Evolutionary conservation across 2,113 vertebrate species (phyloP), one percentile per base, ranked within the genome.

Genomic region (Hippolais icterina): DNA sequence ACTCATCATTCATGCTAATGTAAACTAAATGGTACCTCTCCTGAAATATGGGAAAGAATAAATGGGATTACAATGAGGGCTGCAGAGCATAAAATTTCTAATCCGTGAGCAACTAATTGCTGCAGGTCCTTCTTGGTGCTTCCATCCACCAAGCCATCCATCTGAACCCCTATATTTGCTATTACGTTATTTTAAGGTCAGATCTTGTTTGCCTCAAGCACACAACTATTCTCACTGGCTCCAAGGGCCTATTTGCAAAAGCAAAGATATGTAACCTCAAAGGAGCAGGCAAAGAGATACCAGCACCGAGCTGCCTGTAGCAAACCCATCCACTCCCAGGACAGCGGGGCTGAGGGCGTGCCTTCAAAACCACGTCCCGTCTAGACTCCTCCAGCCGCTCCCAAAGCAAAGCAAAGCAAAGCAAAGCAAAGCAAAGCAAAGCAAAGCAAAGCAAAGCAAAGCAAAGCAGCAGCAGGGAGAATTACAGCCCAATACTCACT

Each of bases 1-100:
- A 56, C 71, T 94, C 92, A 81, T 93, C 90, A 75, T 77, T 96
- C 94, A 92, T 52, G 60, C 75, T 94, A 89, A 93, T 76, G 75
- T 86, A 93, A 95, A 94, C 39, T 46, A 88, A 91, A 90, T 29
- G 75, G 75, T 66, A 86, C 50, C 71, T 96, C 91, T 96, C 72
- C 79, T 86, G 85, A 95, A 87, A 88, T 47, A 90, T 8, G 27
- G 22, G 79, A 83, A 82, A 81, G 64, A 93, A 86, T 35, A 96
- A 94, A 93, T 63, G 47, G 87, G 84, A 91, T 93, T 95, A 94
- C 93, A 93, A 35, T 46, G 64, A 92, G 68, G 28, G 64, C 64
- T 90, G 64, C 56, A 59, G 60, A 76, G 82, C 68, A 81, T 28
- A 65, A 72, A 63, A 86, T 44, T 93, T 54, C 82, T 88, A 54